Conservation (phyloP, 2,797 vertebrate genomes). For the Aphelocoma californica region DNA sequence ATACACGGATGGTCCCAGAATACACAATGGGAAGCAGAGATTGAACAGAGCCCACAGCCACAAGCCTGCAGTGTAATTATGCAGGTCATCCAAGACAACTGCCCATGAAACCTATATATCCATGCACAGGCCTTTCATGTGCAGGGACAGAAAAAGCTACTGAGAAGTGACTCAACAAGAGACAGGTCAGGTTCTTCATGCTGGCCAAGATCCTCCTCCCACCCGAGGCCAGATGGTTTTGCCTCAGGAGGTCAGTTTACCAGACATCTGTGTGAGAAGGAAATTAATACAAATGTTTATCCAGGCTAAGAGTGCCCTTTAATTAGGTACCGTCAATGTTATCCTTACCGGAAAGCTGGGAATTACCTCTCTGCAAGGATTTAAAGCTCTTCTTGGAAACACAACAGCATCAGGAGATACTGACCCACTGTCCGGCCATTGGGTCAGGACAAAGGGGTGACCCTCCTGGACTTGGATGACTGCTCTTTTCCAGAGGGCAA, state of each 20-base stretch:
- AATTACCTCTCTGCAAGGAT: constrained; percentile 17
- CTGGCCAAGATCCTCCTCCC: neutral
- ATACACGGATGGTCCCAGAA: neutral
- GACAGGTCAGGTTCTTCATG: neutral
- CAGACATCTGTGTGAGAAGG: constrained; percentile 41
- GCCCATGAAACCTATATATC: neutral
- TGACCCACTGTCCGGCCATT: neutral
- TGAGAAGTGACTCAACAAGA: neutral
- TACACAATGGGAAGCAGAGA: neutral
- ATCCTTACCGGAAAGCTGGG: constrained; percentile 43
- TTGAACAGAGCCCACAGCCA: neutral
- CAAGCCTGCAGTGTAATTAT: constrained; percentile 1
- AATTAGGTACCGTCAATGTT: constrained; percentile 25
- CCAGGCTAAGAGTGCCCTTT: constrained; percentile 12
- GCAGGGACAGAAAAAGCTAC: neutral
- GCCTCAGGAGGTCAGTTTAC: constrained; percentile 48
- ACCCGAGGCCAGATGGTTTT: constrained; percentile 54
- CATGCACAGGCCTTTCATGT: neutral
- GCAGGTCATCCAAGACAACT: constrained; percentile 19
- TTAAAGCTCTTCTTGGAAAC: neutral
- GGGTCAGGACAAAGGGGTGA: neutral
- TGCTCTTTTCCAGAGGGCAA: neutral
- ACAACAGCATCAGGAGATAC: neutral
- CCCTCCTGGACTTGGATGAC: neutral
- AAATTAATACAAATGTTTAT: constrained; percentile 61